phyloP scores from a whole-genome alignment of 2,888 invertebrate genomes.

The Sinodicranocentrus sp. region DNA sequence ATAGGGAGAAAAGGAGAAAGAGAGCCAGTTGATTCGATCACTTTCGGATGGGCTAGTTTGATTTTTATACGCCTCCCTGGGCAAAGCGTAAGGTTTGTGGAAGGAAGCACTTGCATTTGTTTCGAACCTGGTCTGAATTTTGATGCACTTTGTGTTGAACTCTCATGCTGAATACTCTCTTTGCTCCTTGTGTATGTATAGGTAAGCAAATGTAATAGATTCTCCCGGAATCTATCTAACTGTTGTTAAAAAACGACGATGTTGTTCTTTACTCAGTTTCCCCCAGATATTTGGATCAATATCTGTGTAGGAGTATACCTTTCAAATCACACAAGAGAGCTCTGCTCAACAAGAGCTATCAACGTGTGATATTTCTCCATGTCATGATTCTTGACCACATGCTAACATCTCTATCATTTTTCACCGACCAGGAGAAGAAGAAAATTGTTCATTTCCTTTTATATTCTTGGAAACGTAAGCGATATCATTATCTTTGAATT shows the following conservation, averaged over 20 bases:
- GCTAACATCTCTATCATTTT: neutral
- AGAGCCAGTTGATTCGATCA: slow-evolving; percentile 51
- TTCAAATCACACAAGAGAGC: neutral
- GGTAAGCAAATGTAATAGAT: slow-evolving; percentile 24
- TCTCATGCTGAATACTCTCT: neutral
- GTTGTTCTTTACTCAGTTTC: neutral
- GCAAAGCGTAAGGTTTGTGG: slow-evolving; percentile 17
- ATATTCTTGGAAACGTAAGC: neutral
- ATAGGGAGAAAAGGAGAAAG: too few species aligned
- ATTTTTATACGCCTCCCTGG: slow-evolving; percentile 44
- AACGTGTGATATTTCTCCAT: neutral
- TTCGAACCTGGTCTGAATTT: slow-evolving; percentile 49
- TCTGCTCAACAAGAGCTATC: neutral
- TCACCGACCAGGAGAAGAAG: neutral
- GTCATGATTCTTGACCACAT: slow-evolving; percentile 6
- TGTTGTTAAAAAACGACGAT: neutral
- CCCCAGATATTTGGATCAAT: neutral
- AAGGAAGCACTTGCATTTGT: slow-evolving; percentile 20
- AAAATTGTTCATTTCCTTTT: neutral
- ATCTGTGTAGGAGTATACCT: neutral
- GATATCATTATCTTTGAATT: neutral
- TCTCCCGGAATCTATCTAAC: neutral
- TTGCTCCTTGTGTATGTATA: neutral
- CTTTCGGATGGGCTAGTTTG: slow-evolving; percentile 52
- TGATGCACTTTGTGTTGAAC: slow-evolving; percentile 31